Evolutionary conservation across 2,888 invertebrate species (phyloP).

Genomic region (Caenorhabditis panamensis): DNA sequence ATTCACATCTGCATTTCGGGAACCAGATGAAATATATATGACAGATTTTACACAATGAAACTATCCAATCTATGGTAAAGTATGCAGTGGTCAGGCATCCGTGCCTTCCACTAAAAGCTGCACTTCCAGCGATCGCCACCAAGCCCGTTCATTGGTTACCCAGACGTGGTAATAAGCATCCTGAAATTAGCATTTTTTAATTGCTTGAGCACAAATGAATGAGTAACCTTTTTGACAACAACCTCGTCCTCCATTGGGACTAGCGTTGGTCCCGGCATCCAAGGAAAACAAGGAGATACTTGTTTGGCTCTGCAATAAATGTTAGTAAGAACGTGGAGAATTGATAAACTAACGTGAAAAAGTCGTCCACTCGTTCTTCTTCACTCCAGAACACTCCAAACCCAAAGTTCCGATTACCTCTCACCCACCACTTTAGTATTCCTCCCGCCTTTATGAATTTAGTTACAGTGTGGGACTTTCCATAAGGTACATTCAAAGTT

Average conservation of each 20-base stretch:
- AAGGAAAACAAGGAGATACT: conserved; percentile 67
- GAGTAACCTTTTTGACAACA: conserved; percentile 44
- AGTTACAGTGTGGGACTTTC: conserved; percentile 51
- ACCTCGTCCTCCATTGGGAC: conserved; percentile 71
- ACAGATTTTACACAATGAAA: background rate
- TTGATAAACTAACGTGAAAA: conserved; percentile 41
- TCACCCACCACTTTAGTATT: conserved; percentile 62
- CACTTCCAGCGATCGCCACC: conserved; percentile 74
- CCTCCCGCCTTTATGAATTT: conserved; percentile 52
- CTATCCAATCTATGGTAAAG: background rate
- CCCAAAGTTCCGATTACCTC: conserved; percentile 66
- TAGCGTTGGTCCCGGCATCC: conserved; percentile 77
- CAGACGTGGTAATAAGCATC: conserved; percentile 74
- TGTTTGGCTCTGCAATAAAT: conserved; percentile 69
- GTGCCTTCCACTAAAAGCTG: conserved; percentile 51
- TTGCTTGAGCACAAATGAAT: background rate
- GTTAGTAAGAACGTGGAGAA: background rate
- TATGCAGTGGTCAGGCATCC: conserved; percentile 7
- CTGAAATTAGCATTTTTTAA: conserved; percentile 42
- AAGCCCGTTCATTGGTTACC: conserved; percentile 74
- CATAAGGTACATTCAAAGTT: conserved; percentile 55
- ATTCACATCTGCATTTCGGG: background rate
- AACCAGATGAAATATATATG: no score
- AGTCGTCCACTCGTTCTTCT: conserved; percentile 56
- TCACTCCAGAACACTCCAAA: conserved; percentile 65